Evolutionary conservation across 2,888 invertebrate species (phyloP), one percentile per base, ranked within the genome.

Genomic region (Polydrusus cervinus): DNA sequence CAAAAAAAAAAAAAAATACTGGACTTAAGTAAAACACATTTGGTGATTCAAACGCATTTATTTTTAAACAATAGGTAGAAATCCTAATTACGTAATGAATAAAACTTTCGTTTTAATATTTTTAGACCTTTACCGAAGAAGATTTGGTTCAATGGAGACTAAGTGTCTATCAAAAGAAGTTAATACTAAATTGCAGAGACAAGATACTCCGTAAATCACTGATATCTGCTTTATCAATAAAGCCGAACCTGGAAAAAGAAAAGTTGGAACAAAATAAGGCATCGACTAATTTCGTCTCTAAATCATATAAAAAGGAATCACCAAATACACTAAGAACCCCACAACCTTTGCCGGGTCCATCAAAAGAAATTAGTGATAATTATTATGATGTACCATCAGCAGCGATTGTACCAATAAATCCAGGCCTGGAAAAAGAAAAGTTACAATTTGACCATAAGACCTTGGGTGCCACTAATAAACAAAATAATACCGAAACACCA

Each of bases 111-210:
- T 49, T 11, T 53, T 53, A 14, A 9, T 8, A 55, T 55, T 55
- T n/a, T 55, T 55, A 55, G 55, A 55, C n/a, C 10, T 55, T 55
- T 34, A 55, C 55, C 0, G 34, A 34, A 55, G 8, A 30, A 25
- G 55, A 55, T 14, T 13, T 55, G 34, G 34, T 9, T 34, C 14
- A 55, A n/a, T 55, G 55, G 55, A 11, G 34, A 55, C 7, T 55
- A 14, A 55, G 11, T 34, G 8, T 34, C 1, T 13, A n/a, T 34
- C 30, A 55, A 34, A 34, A 34, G 5, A 55, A 34, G 55, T 13
- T 34, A 25, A 14, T 55, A 34, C 34, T 55, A 9, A 55, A 14
- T 9, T 55, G 55, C 9, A 55, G 55, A 55, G 30, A 55, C 55
- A 13, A 55, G 9, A n/a, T 55, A 34, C 55, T 55, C 2, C 9